Conservation (phyloP, 2,888 invertebrate genomes). For the Epinotia brunnichana region DNA sequence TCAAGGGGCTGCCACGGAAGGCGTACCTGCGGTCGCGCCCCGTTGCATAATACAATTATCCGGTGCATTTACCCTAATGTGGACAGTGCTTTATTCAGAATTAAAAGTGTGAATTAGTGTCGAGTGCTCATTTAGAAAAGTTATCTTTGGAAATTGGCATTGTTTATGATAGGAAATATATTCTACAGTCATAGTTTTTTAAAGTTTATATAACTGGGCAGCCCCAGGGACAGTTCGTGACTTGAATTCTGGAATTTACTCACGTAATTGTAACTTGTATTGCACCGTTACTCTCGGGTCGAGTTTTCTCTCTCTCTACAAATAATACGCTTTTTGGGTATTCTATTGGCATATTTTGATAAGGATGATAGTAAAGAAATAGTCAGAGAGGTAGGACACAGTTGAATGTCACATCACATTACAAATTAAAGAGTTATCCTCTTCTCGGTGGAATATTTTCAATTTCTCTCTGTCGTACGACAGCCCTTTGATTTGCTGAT, state of each 20-base stretch:
- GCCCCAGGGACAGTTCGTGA: neutral
- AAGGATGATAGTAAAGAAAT: too few species aligned
- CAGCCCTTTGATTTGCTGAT: too few species aligned
- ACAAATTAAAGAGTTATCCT: too few species aligned
- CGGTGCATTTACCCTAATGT: slow-evolving; percentile 27
- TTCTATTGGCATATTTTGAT: too few species aligned
- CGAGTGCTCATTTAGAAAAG: neutral
- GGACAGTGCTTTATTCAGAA: slow-evolving; percentile 2
- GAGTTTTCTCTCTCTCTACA: too few species aligned
- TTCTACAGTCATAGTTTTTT: neutral
- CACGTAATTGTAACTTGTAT: too few species aligned
- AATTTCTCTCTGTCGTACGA: too few species aligned
- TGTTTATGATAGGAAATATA: neutral
- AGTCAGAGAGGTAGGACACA: too few species aligned
- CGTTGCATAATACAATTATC: slow-evolving; percentile 34
- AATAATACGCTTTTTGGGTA: too few species aligned
- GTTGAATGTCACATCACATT: too few species aligned
- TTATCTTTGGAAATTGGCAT: neutral
- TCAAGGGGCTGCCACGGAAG: slow-evolving; percentile 56
- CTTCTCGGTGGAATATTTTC: too few species aligned
- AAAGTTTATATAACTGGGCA: neutral
- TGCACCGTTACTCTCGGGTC: too few species aligned
- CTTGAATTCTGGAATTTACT: neutral
- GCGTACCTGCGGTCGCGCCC: slow-evolving; percentile 17
- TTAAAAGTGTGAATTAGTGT: neutral